phyloP scores from a whole-genome alignment of 1,140 invertebrate species.

The Pseudomyrmex dendroicus region DNA sequence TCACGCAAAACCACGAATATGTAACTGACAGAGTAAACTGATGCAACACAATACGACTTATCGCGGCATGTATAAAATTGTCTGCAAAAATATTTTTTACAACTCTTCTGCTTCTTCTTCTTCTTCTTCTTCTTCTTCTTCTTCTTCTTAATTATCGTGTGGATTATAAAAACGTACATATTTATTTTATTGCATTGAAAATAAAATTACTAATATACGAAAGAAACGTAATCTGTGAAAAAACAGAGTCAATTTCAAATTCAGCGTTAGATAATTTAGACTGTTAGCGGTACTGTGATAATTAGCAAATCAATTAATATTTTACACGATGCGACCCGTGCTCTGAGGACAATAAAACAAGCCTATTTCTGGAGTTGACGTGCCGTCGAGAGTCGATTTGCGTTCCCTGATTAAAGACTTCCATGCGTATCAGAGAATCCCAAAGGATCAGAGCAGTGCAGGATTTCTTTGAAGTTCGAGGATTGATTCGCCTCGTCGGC shows the following conservation, averaged over 20 bases:
- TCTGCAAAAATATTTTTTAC: too few relatives aligned
- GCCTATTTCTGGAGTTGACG: slow-evolving; percentile 21
- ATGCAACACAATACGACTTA: neutral
- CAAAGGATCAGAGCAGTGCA: slow-evolving; percentile 47
- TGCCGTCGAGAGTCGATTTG: slow-evolving; percentile 35
- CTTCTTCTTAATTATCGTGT: too few relatives aligned
- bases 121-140: too few relatives aligned
- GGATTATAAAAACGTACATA: too few relatives aligned
- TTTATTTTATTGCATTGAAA: too few relatives aligned
- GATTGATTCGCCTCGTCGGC: slow-evolving; percentile 49
- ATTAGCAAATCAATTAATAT: slow-evolving; percentile 79
- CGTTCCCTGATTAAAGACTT: slow-evolving; percentile 54
- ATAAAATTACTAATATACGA: too few relatives aligned
- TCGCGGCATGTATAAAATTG: neutral
- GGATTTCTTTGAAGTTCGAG: slow-evolving; percentile 56
- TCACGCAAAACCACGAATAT: neutral
- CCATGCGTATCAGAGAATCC: slow-evolving; percentile 49
- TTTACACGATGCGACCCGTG: slow-evolving; percentile 53
- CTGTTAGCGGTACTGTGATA: slow-evolving; percentile 71
- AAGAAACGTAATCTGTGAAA: neutral
- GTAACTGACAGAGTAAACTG: slow-evolving; percentile 4
- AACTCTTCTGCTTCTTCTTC: too few relatives aligned
- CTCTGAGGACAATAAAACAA: slow-evolving; percentile 56
- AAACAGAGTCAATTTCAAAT: neutral
- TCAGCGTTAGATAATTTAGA: slow-evolving; percentile 1